These are phyloP conservation scores for Laterallus jamaicensis DNA, from an alignment of 2,113 vertebrate species.

Conservation along the genomic window DNA sequence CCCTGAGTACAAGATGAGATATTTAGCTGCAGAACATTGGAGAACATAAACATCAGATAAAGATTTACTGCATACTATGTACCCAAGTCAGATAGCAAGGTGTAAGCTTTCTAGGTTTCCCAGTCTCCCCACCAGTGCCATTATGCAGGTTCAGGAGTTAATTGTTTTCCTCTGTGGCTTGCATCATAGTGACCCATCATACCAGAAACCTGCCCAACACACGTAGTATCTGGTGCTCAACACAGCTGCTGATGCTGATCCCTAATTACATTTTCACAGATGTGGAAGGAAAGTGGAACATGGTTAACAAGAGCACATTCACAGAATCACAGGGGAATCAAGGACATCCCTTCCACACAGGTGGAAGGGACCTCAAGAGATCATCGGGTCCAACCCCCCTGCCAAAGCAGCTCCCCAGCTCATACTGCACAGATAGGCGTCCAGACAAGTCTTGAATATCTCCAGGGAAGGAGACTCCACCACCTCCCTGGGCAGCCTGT, in stretches of 20 bases:
- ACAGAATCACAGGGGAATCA: too few relatives aligned
- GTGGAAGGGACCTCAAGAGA: too few relatives aligned
- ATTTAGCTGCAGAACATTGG: neutral
- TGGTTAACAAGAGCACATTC: neutral
- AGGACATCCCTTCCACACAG: too few relatives aligned
- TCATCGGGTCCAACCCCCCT: too few relatives aligned
- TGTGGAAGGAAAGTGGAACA: neutral
- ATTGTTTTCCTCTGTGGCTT: neutral
- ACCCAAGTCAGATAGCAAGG: neutral
- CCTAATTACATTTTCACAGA: neutral
- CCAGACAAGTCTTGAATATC: too few relatives aligned
- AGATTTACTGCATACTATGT: neutral
- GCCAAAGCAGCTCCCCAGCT: too few relatives aligned
- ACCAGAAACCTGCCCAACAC: neutral
- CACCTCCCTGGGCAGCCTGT: too few relatives aligned
- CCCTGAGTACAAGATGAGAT: neutral
- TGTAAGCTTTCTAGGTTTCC: neutral
- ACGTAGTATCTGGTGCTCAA: rapidly evolving
- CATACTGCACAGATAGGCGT: too few relatives aligned
- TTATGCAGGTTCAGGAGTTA: neutral
- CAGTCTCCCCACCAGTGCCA: neutral
- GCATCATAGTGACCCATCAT: neutral
- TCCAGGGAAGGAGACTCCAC: too few relatives aligned
- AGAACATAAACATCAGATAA: neutral
- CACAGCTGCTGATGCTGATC: rapidly evolving